Evolutionary conservation across 2,113 vertebrate species (phyloP).

Genomic region (Aramus guarauna): DNA sequence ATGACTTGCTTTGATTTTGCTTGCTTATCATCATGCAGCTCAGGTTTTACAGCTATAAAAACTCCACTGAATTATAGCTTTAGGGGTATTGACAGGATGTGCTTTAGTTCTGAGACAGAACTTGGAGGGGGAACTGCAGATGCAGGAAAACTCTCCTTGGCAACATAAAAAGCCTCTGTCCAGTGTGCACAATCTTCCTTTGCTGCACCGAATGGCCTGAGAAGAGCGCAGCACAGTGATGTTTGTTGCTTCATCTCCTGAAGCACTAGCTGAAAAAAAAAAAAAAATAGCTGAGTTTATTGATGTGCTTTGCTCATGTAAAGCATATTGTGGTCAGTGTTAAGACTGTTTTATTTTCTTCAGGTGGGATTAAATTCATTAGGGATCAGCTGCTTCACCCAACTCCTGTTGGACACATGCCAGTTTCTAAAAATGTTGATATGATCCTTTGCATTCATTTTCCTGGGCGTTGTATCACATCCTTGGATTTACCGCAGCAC

Average conservation of each 20-base stretch:
- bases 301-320: not conserved
- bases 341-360: not conserved
- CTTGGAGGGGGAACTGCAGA: not conserved
- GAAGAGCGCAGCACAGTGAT: not conserved
- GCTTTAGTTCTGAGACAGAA: constrained; percentile 7
- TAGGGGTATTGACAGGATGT: constrained; percentile 16
- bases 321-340: not conserved
- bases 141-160: not conserved
- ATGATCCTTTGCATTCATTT: not conserved
- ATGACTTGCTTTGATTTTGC: constrained; percentile 7
- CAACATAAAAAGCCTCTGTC: not conserved
- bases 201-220: not conserved
- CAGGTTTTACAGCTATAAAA: constrained; percentile 36
- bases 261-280: not conserved
- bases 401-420: not conserved
- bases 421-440: not conserved
- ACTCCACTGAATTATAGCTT: not conserved
- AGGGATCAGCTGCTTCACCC: not conserved
- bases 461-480: not conserved
- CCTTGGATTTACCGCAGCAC: not conserved
- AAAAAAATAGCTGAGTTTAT: not conserved
- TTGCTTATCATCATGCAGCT: constrained; percentile 31
- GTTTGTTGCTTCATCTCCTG: not conserved
- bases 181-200: not conserved
- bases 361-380: not conserved